Base-by-base conservation (phyloP, 2,888 invertebrate genomes). In the Chrysolina oricalcia region DNA sequence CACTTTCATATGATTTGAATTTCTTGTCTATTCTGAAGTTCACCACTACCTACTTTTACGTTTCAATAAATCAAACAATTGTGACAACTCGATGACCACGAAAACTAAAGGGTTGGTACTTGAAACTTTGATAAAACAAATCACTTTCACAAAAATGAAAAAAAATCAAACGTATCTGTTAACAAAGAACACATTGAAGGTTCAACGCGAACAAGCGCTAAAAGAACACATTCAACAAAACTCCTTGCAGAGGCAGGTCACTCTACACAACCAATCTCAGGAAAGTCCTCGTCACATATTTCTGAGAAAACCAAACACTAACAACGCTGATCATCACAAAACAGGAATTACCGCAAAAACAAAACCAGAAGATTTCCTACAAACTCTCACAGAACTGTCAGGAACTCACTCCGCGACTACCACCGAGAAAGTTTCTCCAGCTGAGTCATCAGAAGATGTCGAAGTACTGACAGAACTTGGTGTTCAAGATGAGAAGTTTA, bases 381-480 rank as follows among this genome's bases (percentile, higher is more conserved):
- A 56, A 27, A 65, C 53, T 15, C 53, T 72, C 35, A 50, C 53
- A 21, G 72, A 66, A 35, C n/a, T 59, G 15, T 17, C 59, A 27
- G 59, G 23, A 9, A 40, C 1, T 53, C 53, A 68, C 41, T 15
- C 50, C n/a, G 50, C 67, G 0, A 50, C 10, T 17, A 67, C 15
- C 17, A 15, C 35, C 27, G 35, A n/a, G 40, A 13, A 15, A 43
- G 15, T n/a, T 53, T 64, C 65, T 27, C 27, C 43, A 9, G 48
- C 5, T 53, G 70, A 70, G 13, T 63, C 13, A 2, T 6, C 19
- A 19, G 27, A 70, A 59, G 70, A 41, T 41, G 43, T 35, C 5
- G 21, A 62, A 27, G 17, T 74, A 63, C 56, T 64, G 8, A 41
- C 46, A 13, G 73, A 74, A 74, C 48, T 70, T 17, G 43, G 41